Percentiles rank a stretch among this genome's conserved stretches.
These are phyloP conservation scores for Chaetops frenatus DNA, from an alignment of 2,113 vertebrate species.

Conservation along the genomic window DNA sequence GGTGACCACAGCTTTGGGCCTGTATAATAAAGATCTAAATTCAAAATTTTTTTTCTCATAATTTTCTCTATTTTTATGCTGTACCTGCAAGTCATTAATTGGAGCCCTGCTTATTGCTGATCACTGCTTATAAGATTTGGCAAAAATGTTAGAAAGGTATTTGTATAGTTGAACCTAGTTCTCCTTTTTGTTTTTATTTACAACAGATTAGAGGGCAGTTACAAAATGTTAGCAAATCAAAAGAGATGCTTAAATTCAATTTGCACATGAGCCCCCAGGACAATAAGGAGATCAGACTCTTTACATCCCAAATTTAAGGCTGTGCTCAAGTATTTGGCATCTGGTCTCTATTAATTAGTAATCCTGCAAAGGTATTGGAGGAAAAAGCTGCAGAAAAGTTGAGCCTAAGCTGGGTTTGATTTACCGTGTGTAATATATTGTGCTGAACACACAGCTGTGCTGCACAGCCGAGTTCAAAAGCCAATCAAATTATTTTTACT, in stretches of 20 bases:
- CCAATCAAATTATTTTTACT: background rate
- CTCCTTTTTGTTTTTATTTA: background rate
- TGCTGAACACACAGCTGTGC: background rate
- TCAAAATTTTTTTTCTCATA: slow-evolving; percentile 11
- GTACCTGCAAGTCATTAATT: background rate
- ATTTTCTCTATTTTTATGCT: slow-evolving; percentile 35
- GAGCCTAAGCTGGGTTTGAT: background rate
- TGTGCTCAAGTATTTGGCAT: background rate
- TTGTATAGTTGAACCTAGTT: background rate
- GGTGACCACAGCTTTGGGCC: slow-evolving; percentile 63
- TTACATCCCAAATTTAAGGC: background rate
- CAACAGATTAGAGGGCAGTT: background rate
- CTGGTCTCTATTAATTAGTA: slow-evolving; percentile 1
- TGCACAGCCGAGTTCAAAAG: background rate
- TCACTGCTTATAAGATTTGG: background rate
- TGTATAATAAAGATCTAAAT: slow-evolving; percentile 72
- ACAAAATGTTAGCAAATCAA: background rate
- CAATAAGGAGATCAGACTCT: background rate
- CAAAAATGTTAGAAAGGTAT: background rate
- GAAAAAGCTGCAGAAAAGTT: background rate
- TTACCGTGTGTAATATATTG: background rate
- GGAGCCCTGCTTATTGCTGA: background rate
- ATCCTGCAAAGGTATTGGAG: background rate
- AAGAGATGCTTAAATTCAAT: background rate
- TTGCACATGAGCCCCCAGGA: background rate